Evolutionary conservation across 2,113 vertebrate genomes (phyloP), one percentile per base, ranked within the genome.

Genomic region (Excalfactoria chinensis): DNA sequence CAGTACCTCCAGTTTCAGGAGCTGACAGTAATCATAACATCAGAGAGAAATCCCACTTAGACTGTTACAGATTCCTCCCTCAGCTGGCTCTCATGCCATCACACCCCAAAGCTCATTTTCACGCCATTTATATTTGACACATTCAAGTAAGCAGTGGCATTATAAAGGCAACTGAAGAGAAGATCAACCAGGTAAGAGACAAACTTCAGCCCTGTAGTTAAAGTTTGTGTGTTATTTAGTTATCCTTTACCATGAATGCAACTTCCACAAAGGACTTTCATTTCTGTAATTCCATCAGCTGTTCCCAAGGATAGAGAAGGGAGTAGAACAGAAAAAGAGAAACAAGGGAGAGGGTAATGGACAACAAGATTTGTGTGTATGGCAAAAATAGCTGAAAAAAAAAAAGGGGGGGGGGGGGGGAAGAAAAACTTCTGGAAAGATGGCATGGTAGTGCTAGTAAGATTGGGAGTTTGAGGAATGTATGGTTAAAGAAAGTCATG

Each of bases 291-390:
- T 17, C 22, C 49, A 13, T 66, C 28, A 4, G 11, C 51, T 51
- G 12, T 7, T 68, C 69, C 62, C 32, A 35, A 71, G 77, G n/a
- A 34, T 17, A 48, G 34, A 56, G 18, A 41, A 63, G 25, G 44
- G 32, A n/a, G 7, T 4, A 37, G 53, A 37, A 32, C 15, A 63
- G 32, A n/a, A 26, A 59, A 56, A 5, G 19, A 62, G 37, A 40
- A 53, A 78, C 51, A 41, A 30, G 51, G 5, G 7, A 43, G 43
- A 84, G 13, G 20, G 11, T 18, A 11, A 46, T 3, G 40, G 26
- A 16, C 7, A 23, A 6, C 46, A n/a, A 56, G 59, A 84, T 62
- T 8, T 53, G 26, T 7, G 58, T 0, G 0, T 1, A 6, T 1
- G 17, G 41, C 26, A 63, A 48, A 76, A 80, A 23, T 22, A 40